Evolutionary conservation across 1,140 invertebrate genomes (phyloP).

Genomic region (Anoplolepis gracilipes): DNA sequence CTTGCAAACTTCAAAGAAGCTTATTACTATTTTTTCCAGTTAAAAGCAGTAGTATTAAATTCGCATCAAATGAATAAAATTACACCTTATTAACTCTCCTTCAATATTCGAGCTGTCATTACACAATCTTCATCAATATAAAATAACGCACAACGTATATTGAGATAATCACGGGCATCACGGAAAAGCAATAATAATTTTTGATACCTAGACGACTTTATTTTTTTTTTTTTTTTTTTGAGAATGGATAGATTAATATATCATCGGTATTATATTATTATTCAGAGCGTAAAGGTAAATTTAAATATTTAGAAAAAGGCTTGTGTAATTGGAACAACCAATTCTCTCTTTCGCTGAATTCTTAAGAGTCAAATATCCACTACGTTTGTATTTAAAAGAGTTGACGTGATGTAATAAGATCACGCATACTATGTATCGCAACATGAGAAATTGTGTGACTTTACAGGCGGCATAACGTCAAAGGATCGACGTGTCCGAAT

Average conservation of each 20-base stretch:
- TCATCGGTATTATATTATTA: not conserved
- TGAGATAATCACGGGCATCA: no score
- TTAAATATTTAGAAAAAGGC: not conserved
- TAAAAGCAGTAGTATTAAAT: no score
- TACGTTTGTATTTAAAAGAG: not conserved
- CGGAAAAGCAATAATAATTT: no score
- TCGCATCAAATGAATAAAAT: no score
- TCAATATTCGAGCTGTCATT: no score
- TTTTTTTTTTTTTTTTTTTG: no score
- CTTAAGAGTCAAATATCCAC: conserved; percentile 8
- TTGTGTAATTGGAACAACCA: not conserved
- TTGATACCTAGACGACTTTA: no score
- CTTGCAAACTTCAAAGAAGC: no score
- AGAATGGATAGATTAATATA: not conserved
- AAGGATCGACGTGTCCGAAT: conserved; percentile 43
- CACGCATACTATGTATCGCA: conserved; percentile 24
- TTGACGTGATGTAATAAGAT: conserved; percentile 31
- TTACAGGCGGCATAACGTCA: conserved; percentile 40
- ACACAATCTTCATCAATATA: not conserved
- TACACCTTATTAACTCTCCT: no score
- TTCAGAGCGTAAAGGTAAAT: not conserved
- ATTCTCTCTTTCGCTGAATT: not conserved
- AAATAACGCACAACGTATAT: not conserved
- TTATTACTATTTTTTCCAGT: no score
- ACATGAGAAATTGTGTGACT: conserved; percentile 21